Evolutionary conservation across 23 tunicate genomes (phyloP), one percentile per base, ranked within the genome.

Genomic region (Halocynthia aurantium): DNA sequence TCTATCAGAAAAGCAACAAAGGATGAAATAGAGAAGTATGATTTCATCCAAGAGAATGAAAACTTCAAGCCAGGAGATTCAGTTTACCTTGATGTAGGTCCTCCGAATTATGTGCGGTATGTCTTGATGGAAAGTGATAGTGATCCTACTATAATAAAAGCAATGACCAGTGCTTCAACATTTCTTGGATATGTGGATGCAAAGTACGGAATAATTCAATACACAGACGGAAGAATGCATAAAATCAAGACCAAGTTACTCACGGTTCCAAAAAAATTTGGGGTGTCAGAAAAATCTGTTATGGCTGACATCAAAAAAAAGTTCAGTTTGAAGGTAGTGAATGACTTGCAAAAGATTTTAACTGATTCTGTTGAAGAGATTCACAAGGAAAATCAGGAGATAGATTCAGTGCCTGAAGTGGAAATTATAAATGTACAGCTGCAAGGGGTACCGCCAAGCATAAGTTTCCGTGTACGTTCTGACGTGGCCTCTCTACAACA

Each of bases 241-340:
- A 53, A 56, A 54, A 9, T 74, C 19, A 74, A 74, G 56, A 74
- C 55, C 31, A 74, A 56, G 56, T 74, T 74, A 19, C 57, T 54
- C 56, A 74, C 78, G 12, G 78, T 74, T 54, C 78, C 78, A 8
- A 64, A 74, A 12, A 74, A 74, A 54, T 74, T 74, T 64, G 31
- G 56, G 20, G 2, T 74, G 22, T 31, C 44, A 31, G 44, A 31
- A 31, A 4, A 31, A 31, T 31, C 44, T 31, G 44, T 1, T 31
- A 31, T 31, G 44, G 44, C 44, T 31, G 44, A 31, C 4, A 4
- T 31, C 44, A 31, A 31, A 31, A 31, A 31, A 31, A 31, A 31
- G 44, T 31, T 31, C 44, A 31, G 44, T 31, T 31, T 31, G 44
- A 31, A 31, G 44, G 44, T 31, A 31, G 44, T 31, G 44, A 4